Conservation (phyloP, 35 echinoderm and acorn worm species). For the Ptychodera flava region DNA sequence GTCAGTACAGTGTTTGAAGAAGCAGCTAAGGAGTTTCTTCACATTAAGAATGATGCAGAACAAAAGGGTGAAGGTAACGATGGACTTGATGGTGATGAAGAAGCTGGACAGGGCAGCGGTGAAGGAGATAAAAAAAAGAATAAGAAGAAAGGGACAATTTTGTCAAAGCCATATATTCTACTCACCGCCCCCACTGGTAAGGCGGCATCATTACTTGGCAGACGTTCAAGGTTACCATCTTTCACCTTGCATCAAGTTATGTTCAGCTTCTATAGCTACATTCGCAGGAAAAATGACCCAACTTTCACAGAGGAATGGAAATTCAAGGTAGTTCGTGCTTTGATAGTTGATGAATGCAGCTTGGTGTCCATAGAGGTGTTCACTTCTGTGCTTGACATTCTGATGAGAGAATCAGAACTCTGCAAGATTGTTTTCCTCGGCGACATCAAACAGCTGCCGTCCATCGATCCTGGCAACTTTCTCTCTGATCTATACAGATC, state of each 20-base stretch:
- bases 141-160: neutral
- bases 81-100: neutral
- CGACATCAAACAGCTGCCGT: slow-evolving; percentile 58
- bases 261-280: slow-evolving; percentile 23
- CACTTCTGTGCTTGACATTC: slow-evolving; percentile 27
- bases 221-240: slow-evolving; percentile 1
- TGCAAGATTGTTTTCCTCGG: slow-evolving; percentile 50
- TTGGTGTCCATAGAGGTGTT: slow-evolving; percentile 50
- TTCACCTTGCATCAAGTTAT: slow-evolving; percentile 30
- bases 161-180: slow-evolving; percentile 5
- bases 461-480: slow-evolving; percentile 57
- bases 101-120: neutral
- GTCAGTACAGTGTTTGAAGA: slow-evolving; percentile 16
- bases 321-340: slow-evolving; percentile 13
- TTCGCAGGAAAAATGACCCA: slow-evolving; percentile 6
- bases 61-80: neutral
- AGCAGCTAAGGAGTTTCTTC: neutral
- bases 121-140: neutral
- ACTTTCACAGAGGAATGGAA: neutral
- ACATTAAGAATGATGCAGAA: neutral
- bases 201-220: slow-evolving; percentile 47
- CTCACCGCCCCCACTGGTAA: slow-evolving; percentile 62
- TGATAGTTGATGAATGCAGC: slow-evolving; percentile 80
- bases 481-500: slow-evolving; percentile 31
- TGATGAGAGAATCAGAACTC: slow-evolving; percentile 15